phyloP scores from a whole-genome alignment of 2,113 vertebrate species.

The Peromyscus californicus region DNA sequence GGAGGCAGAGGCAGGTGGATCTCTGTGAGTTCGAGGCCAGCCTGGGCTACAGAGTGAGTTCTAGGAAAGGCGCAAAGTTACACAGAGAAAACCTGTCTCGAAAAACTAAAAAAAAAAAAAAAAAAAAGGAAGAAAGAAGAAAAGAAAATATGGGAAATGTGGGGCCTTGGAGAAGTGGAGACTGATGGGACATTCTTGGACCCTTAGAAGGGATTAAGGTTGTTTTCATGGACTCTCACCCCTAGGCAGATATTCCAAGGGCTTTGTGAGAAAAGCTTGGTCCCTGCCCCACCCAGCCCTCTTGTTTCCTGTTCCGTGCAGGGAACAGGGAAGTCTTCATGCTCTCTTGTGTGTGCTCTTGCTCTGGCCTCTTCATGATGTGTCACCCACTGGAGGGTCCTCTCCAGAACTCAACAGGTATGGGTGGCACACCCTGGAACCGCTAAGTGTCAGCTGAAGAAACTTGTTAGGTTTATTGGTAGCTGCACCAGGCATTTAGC shows the following conservation, averaged over 20 bases:
- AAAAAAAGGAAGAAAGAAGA: neutral
- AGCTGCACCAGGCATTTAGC: neutral
- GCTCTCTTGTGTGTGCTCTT: neutral
- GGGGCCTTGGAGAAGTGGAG: neutral
- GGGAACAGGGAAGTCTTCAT: neutral
- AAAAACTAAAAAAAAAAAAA: neutral
- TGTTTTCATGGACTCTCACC: neutral
- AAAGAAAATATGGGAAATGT: neutral
- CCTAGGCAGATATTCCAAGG: neutral
- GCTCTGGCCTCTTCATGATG: neutral
- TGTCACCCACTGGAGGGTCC: neutral
- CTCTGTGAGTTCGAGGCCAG: too few species aligned
- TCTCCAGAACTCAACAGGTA: neutral
- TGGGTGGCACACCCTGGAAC: neutral
- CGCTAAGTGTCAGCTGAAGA: neutral
- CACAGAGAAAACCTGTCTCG: neutral
- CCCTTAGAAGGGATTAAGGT: neutral
- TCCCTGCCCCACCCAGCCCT: neutral
- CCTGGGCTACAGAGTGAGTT: too few species aligned
- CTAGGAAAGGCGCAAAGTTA: neutral
- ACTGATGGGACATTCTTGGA: neutral
- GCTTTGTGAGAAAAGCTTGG: neutral
- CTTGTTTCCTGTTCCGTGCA: neutral
- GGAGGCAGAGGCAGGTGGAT: too few species aligned
- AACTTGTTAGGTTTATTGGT: neutral